Percentiles rank a stretch among this genome's conserved stretches.
Conservation (phyloP, 2,797 vertebrate species). For the Arctocebus calabarensis region DNA sequence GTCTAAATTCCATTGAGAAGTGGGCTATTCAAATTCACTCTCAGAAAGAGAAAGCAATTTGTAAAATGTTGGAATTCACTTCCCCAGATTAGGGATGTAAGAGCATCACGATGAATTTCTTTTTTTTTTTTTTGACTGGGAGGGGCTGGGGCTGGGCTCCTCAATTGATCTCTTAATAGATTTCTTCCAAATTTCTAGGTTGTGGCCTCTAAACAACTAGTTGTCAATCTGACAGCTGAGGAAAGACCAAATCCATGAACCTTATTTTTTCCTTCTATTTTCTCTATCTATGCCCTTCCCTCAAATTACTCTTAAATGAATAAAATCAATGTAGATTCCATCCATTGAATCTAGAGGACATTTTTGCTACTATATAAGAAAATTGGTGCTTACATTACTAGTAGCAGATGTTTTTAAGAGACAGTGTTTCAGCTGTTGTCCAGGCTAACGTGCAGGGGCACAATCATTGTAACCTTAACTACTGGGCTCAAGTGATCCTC, state of each 20-base stretch:
- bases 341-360: slow-evolving; percentile 22
- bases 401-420: not conserved
- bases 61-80: not conserved
- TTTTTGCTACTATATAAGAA: slow-evolving; percentile 9
- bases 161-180: slow-evolving; percentile 3
- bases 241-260: not conserved
- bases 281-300: not conserved
- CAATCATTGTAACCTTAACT: not conserved
- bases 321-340: not conserved
- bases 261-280: not conserved
- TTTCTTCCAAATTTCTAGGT: slow-evolving; percentile 32
- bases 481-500: not conserved
- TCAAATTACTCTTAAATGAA: slow-evolving; percentile 15
- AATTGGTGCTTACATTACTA: not conserved
- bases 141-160: not conserved
- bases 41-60: slow-evolving; percentile 19
- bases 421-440: not conserved
- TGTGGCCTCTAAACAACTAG: not conserved
- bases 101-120: not conserved
- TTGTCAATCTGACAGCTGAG: not conserved
- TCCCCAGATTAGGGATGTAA: not conserved
- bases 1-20: slow-evolving; percentile 8
- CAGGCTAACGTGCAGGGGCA: not conserved
- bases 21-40: not conserved
- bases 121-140: not conserved